These are phyloP conservation scores for Leptothorax acervorum DNA, from an alignment of 2,888 invertebrate genomes.

Conservation along the genomic window DNA sequence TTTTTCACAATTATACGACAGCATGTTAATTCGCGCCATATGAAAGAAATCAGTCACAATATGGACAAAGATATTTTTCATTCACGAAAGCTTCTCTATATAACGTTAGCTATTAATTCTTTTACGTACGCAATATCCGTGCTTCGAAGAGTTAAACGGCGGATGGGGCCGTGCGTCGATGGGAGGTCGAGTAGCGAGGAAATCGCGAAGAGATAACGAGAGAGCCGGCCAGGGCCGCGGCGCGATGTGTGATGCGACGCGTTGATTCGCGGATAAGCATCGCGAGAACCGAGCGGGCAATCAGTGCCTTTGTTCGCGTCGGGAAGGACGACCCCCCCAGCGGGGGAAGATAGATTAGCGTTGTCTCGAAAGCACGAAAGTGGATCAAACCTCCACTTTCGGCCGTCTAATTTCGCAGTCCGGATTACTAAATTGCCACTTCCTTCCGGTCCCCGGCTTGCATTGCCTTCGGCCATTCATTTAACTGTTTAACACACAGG, in stretches of 20 bases:
- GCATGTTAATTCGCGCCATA: background rate
- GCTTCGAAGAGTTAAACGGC: conserved; percentile 39
- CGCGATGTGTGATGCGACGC: conserved; percentile 11
- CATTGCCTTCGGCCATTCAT: background rate
- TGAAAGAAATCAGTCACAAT: background rate
- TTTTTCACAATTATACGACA: background rate
- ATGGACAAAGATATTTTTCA: background rate
- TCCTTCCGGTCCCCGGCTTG: background rate
- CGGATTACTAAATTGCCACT: background rate
- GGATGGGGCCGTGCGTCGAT: background rate
- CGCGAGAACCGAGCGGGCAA: conserved; percentile 59
- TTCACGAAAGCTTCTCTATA: background rate
- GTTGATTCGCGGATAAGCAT: conserved; percentile 63
- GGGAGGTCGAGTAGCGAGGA: conserved; percentile 19
- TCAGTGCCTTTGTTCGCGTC: conserved; percentile 59
- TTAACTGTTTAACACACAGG: background rate
- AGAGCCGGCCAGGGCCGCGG: conserved; percentile 61
- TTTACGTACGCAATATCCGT: conserved; percentile 36
- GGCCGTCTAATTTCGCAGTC: background rate
- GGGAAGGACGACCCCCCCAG: conserved; percentile 17
- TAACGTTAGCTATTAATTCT: background rate
- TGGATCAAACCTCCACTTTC: background rate
- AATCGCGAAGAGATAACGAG: conserved; percentile 47
- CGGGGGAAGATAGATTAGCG: background rate
- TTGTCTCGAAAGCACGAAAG: conserved; percentile 4